Base-by-base conservation (phyloP, 1,140 invertebrate genomes). In the Trichoplusia ni region DNA sequence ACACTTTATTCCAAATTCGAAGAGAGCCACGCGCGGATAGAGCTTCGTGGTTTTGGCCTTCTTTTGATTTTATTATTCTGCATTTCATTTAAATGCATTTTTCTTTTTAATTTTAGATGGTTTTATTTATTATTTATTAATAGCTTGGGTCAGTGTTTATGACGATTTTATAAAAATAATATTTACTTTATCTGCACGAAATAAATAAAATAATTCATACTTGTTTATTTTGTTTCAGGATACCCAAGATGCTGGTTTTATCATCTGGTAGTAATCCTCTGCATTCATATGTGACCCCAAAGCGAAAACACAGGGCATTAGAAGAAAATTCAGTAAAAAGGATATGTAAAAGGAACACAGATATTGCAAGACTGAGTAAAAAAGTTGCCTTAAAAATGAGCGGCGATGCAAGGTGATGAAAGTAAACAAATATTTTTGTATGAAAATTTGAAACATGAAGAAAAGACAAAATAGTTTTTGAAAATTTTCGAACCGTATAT, bases 331-430 rank as follows among this genome's bases (percentile, higher is more conserved):
- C 44, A 54, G 64, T 40, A 44, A 70, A 69, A 64, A 79, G 27
- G 47, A 54, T 76, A 82, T 84, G 79, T 76, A 73, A 76, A 71
- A 37, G 65, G 44, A 59, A 64, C 59, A 56, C 62, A 37, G 59
- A 70, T 18, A 64, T 61, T 31, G 62, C 67, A 86, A 89, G 84
- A 87, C 83, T 87, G 83, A 85, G 69, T 66, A 59, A 64, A 59
- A 58, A 60, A 56, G 67, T 77, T 82, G 86, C 85, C 85, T 89
- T 89, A 79, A 75, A 74, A 69, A 80, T 77, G 64, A 82, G 62
- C 47, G 79, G 71, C 63, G 75, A 82, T 60, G 65, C 75, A 69
- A 89, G 86, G 86, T 89, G 84, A 86, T 58, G 31, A 67, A 51
- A 69, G 56, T 63, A 64, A 14, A 62, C 18, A 67, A 67, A 64